A percentile compares a stretch with the other conserved stretches of the same genome.
phyloP scores from a whole-genome alignment of 2,888 invertebrate genomes.

The Drosophila parthenogenetica region DNA sequence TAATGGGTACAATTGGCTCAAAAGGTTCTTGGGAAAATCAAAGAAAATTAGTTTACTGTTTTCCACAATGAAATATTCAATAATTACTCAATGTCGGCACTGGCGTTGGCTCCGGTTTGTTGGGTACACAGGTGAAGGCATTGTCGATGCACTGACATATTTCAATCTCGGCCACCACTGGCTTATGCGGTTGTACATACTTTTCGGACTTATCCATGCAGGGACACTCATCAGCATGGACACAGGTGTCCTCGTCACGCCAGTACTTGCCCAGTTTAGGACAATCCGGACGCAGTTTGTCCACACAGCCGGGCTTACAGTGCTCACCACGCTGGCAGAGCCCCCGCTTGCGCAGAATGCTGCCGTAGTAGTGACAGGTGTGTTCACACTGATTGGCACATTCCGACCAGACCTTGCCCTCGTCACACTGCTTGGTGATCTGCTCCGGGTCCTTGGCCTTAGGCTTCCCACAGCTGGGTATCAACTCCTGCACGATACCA shows the following conservation, averaged over 20 bases:
- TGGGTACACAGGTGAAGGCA: slow-evolving; percentile 87
- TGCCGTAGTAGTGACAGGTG: slow-evolving; percentile 89
- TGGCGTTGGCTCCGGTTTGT: slow-evolving; percentile 49
- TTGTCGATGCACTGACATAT: slow-evolving; percentile 93
- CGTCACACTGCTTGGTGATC: slow-evolving; percentile 69
- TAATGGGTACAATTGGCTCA: slow-evolving; percentile 34
- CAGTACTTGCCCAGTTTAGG: slow-evolving; percentile 87
- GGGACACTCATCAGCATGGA: slow-evolving; percentile 90
- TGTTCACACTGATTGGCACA: slow-evolving; percentile 91
- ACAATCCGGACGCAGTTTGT: slow-evolving; percentile 86
- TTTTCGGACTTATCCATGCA: slow-evolving; percentile 89
- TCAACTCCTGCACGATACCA: slow-evolving; percentile 86
- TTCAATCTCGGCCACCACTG: slow-evolving; percentile 87
- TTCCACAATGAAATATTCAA: background rate
- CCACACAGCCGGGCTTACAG: slow-evolving; percentile 83
- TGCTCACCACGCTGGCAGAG: slow-evolving; percentile 81
- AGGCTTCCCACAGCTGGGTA: slow-evolving; percentile 87
- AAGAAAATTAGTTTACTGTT: background rate
- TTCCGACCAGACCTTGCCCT: slow-evolving; percentile 87
- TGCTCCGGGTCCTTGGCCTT: slow-evolving; percentile 25
- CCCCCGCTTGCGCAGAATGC: slow-evolving; percentile 78
- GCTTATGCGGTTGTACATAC: slow-evolving; percentile 90
- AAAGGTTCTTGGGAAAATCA: slow-evolving; percentile 15
- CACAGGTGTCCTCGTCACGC: slow-evolving; percentile 91
- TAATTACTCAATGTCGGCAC: slow-evolving; percentile 47